Evolutionary conservation across 2,797 vertebrate genomes (phyloP).

Genomic region (Acridotheres tristis): DNA sequence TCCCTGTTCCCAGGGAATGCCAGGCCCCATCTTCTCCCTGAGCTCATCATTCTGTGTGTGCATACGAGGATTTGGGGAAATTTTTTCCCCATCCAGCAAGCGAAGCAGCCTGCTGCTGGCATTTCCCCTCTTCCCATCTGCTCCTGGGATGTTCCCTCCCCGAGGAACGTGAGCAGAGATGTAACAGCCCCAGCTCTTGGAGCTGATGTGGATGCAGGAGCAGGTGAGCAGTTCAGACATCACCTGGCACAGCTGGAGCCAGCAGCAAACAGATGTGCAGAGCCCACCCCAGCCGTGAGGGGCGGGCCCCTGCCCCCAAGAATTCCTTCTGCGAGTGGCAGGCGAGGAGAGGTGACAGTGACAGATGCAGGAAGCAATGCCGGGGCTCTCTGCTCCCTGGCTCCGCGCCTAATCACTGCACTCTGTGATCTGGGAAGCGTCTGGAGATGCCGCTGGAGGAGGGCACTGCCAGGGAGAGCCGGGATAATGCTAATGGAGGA

Average conservation of each 20-base stretch:
- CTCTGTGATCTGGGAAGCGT: not conserved
- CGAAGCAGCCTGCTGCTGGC: not conserved
- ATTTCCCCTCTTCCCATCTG: not conserved
- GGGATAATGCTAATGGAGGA: conserved; percentile 33
- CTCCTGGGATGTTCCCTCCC: not conserved
- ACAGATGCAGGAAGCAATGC: not conserved
- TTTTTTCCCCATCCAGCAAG: not conserved
- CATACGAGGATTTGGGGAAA: not conserved
- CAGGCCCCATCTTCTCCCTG: fast-evolving
- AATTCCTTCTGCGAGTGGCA: fast-evolving
- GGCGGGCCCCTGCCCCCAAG: not conserved
- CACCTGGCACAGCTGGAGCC: not conserved
- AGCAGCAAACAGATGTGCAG: not conserved
- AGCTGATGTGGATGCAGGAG: not conserved
- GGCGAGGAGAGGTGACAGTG: not conserved
- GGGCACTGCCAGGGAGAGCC: not conserved
- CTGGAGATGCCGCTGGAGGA: not conserved
- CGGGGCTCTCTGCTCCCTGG: not conserved
- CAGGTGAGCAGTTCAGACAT: not conserved
- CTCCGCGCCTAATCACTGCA: conserved; percentile 6
- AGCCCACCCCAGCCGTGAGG: fast-evolving
- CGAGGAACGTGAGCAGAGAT: not conserved
- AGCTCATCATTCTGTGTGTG: fast-evolving
- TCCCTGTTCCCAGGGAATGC: not conserved
- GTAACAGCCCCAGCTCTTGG: not conserved